phyloP scores from a whole-genome alignment of 1,140 invertebrate species.

The Euura saliciscinereae region DNA sequence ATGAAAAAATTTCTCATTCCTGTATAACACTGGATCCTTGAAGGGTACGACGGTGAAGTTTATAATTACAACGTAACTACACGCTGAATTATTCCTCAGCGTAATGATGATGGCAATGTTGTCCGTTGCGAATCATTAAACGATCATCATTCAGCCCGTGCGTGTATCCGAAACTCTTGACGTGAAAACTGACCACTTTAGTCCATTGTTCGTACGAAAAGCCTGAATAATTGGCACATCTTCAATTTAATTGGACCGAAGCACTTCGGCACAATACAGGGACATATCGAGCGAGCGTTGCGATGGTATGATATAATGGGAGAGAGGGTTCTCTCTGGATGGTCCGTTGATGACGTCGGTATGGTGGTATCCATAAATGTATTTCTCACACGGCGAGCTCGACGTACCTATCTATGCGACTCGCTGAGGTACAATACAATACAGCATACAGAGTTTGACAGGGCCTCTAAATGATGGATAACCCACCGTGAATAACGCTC shows the following conservation, averaged over 20 bases:
- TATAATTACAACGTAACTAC: too few species aligned
- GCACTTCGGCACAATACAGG: neutral
- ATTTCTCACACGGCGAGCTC: neutral
- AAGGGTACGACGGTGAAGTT: too few species aligned
- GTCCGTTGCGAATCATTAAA: too few species aligned
- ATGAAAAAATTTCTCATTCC: too few species aligned
- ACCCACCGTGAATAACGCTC: neutral
- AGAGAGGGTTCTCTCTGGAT: neutral
- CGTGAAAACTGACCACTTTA: neutral
- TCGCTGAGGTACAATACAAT: neutral
- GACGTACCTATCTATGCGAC: neutral
- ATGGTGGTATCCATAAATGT: conserved; percentile 1
- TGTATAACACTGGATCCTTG: too few species aligned
- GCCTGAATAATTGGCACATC: neutral
- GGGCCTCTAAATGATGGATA: conserved; percentile 2
- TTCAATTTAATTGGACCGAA: neutral
- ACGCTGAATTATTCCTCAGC: too few species aligned
- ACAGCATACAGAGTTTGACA: conserved; percentile 5
- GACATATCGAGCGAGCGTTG: neutral
- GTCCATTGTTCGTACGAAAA: neutral
- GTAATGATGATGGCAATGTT: too few species aligned
- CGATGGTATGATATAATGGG: neutral
- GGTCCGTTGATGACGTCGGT: neutral
- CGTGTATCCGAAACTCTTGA: too few species aligned
- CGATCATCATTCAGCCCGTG: too few species aligned